Conservation (phyloP, 2,113 vertebrate species). For the Edolisoma coerulescens region DNA sequence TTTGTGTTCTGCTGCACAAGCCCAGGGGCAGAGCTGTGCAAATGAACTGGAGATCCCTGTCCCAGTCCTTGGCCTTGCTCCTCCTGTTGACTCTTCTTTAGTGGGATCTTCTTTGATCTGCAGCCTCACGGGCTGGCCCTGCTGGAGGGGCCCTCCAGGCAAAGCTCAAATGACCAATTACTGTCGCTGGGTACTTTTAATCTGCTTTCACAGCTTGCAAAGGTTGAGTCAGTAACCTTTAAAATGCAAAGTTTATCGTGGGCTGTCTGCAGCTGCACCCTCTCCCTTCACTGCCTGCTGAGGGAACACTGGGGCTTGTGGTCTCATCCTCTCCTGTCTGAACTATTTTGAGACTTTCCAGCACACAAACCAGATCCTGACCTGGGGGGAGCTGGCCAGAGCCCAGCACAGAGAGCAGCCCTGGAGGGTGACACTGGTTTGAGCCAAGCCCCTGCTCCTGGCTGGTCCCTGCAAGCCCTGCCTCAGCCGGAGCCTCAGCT, state of each 20-base stretch:
- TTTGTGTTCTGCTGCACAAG: neutral
- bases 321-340: neutral
- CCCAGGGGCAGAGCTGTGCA: neutral
- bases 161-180: neutral
- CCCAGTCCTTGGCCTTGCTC: neutral
- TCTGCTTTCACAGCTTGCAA: neutral
- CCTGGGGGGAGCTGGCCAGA: too few relatives aligned
- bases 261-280: neutral
- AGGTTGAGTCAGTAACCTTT: neutral
- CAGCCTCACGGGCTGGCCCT: neutral
- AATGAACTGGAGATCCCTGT: fast-evolving
- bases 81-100: fast-evolving
- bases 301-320: neutral
- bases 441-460: neutral
- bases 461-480: neutral
- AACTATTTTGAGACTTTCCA: neutral
- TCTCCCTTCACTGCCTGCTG: neutral
- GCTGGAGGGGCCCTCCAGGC: neutral
- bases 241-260: neutral
- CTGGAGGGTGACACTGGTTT: neutral
- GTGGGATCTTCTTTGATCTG: neutral
- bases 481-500: neutral
- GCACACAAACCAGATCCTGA: neutral
- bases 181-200: neutral
- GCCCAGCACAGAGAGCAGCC: neutral